Percentiles rank a stretch among this genome's conserved stretches.
Conservation (phyloP, 2,888 invertebrate genomes). For the Zaprionus lineosus region DNA sequence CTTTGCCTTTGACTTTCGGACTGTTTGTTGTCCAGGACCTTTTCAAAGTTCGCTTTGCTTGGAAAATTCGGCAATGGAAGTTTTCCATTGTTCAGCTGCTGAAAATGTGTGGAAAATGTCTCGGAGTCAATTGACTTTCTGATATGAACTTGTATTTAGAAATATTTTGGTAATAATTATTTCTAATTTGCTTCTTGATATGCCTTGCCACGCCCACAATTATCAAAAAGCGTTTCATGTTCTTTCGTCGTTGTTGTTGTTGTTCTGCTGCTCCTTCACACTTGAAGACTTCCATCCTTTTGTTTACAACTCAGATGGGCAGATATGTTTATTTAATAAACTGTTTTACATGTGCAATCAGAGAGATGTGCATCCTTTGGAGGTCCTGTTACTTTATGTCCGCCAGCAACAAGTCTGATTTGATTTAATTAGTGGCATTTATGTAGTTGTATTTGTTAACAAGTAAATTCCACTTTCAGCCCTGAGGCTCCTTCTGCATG, state of each 20-base stretch:
- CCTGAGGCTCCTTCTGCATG: too few relatives aligned
- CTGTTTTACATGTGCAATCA: conserved; percentile 1
- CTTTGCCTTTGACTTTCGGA: conserved; percentile 5
- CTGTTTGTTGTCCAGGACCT: conserved; percentile 1
- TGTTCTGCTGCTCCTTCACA: conserved; percentile 1
- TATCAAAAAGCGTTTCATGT: conserved; percentile 30
- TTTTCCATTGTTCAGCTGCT: too few relatives aligned
- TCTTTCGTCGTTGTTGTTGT: conserved; percentile 10
- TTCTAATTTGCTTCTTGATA: conserved; percentile 26
- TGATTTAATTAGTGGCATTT: background rate
- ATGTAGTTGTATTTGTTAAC: conserved; percentile 13
- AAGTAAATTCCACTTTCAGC: too few relatives aligned
- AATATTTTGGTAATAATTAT: conserved; percentile 39
- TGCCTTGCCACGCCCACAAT: conserved; percentile 26
- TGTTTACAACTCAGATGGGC: conserved; percentile 28
- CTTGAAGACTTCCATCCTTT: too few relatives aligned
- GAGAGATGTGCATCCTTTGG: background rate
- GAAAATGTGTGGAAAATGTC: too few relatives aligned
- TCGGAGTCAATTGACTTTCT: too few relatives aligned
- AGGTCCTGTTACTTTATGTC: background rate
- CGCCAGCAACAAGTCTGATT: background rate
- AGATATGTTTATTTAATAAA: conserved; percentile 27
- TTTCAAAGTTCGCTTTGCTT: too few relatives aligned
- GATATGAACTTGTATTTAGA: too few relatives aligned
- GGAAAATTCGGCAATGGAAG: too few relatives aligned